These are phyloP conservation scores for Cremastinae sp. DNA, from an alignment of 2,888 invertebrate genomes.

Conservation along the genomic window DNA sequence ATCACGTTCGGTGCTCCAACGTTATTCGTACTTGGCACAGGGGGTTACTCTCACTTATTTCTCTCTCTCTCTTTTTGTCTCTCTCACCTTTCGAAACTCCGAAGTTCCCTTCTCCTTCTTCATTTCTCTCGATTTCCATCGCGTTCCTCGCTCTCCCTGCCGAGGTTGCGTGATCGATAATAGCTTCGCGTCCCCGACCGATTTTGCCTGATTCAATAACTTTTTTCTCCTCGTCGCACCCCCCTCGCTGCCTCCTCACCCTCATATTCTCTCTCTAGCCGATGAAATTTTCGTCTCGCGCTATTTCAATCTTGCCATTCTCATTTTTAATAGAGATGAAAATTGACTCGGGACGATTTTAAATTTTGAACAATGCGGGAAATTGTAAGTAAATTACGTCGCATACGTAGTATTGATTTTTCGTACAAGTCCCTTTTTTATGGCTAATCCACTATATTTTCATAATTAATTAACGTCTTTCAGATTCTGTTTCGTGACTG, in stretches of 20 bases:
- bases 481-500: no score
- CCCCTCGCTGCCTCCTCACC: not conserved
- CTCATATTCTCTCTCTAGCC: slow-evolving; percentile 14
- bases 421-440: no score
- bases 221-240: slow-evolving; percentile 27
- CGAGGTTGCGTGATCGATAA: slow-evolving; percentile 51
- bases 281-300: slow-evolving; percentile 15
- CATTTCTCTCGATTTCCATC: slow-evolving; percentile 23
- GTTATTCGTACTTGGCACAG: slow-evolving; percentile 61
- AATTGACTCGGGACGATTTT: not conserved
- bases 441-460: no score
- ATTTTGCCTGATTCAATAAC: slow-evolving; percentile 44
- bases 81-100: slow-evolving; percentile 31
- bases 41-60: slow-evolving; percentile 50
- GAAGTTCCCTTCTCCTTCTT: slow-evolving; percentile 29
- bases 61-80: no score
- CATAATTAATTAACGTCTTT: no score
- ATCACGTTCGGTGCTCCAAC: slow-evolving; percentile 37
- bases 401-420: no score
- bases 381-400: no score
- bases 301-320: not conserved
- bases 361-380: no score
- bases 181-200: slow-evolving; percentile 25
- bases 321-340: not conserved
- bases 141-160: not conserved